These are phyloP conservation scores for Clarias platycephalus DNA, from an alignment of 2,797 vertebrate species.

Conservation along the genomic window DNA sequence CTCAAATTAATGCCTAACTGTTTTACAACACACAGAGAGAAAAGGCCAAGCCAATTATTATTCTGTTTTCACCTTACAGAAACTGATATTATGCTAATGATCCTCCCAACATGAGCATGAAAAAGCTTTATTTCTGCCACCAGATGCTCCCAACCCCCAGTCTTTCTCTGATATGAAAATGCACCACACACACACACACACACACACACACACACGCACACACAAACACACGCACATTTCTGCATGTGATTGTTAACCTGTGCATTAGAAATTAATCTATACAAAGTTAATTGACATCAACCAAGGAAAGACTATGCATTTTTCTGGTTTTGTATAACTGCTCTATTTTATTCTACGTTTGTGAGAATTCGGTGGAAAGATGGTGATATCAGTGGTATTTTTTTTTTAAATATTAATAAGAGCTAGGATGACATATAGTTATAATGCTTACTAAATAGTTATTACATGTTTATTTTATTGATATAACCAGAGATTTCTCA, in stretches of 20 bases:
- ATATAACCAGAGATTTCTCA: not conserved
- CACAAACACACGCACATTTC: not conserved
- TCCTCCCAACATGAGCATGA: slow-evolving; percentile 79
- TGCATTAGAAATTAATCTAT: slow-evolving; percentile 13
- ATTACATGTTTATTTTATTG: not conserved
- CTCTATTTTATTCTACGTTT: not conserved
- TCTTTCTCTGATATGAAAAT: slow-evolving; percentile 36
- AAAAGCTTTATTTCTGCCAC: slow-evolving; percentile 76
- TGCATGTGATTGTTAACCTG: slow-evolving; percentile 18
- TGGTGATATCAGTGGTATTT: not conserved
- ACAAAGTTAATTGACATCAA: not conserved
- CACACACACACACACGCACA: not conserved
- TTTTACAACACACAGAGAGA: slow-evolving; percentile 85
- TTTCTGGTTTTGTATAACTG: not conserved
- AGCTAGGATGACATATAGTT: not conserved
- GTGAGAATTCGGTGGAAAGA: not conserved
- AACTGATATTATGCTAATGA: slow-evolving; percentile 85
- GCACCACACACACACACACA: slow-evolving; percentile 5
- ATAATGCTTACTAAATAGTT: not conserved
- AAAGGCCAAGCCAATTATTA: slow-evolving; percentile 87
- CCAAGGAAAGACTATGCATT: not conserved
- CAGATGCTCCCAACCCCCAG: slow-evolving; percentile 73
- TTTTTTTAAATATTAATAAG: not conserved
- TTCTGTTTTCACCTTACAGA: slow-evolving; percentile 86
- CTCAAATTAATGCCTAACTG: slow-evolving; percentile 87